Base-by-base conservation (phyloP, 2,113 vertebrate species). In the Hyperoodon ampullatus region DNA sequence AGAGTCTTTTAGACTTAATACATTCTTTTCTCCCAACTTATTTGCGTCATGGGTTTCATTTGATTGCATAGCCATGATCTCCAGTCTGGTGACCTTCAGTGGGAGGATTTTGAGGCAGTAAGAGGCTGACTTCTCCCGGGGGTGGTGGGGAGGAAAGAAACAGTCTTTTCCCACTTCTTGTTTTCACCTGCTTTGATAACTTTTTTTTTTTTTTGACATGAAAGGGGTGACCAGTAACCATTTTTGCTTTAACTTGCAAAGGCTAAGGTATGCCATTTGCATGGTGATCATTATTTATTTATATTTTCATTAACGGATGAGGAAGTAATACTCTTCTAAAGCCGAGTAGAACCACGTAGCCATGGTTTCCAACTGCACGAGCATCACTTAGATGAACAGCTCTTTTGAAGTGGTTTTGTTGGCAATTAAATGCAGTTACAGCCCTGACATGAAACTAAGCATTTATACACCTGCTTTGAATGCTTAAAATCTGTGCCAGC, bases 401-500 rank as follows among this genome's bases (percentile, higher is more conserved):
- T 77, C 18, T 90, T 95, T 91, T 97, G 83, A 15, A 65, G 98
- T 80, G 93, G 91, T 93, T 98, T 96, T 96, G 97, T 72, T 98
- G 97, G 98, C 97, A 97, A 97, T 98, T 97, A 98, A 97, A 95
- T 82, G 80, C 93, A 92, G 96, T 95, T 98, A 92, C 96, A 97
- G 68, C 66, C 53, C 90, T 92, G 90, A 95, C 77, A 93, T 58
- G 71, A 96, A 94, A 94, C 93, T 94, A 63, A 91, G 93, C 97
- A 93, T 97, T 91, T 68, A 55, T 70, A 78, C 39, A 95, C 92
- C 92, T 97, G 95, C 94, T 74, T 61, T 82, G 95, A 96, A 94
- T 97, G 50, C 84, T 96, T 87, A 95, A 95, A 89, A 94, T 85
- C 91, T n/a, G 28, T 70, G 84, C 86, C 89, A 84, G 83, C 0